phyloP scores from a whole-genome alignment of 2,797 vertebrate species.

The Scyliorhinus canicula region DNA sequence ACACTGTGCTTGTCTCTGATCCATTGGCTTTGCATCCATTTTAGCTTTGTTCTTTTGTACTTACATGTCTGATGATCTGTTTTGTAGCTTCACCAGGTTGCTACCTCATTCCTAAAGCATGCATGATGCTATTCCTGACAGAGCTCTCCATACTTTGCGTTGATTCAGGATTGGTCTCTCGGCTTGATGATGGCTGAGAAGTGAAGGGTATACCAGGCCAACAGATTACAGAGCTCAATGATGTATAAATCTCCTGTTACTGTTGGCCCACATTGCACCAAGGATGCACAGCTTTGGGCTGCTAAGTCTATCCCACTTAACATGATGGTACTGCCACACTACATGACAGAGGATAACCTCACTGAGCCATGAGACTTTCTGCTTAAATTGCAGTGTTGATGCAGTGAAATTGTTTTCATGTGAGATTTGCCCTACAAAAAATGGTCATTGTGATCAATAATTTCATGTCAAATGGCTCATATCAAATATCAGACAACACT shows the following conservation, averaged over 20 bases:
- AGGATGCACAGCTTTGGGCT: not conserved
- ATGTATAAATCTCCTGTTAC: not conserved
- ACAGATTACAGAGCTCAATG: not conserved
- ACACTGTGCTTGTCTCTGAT: not conserved
- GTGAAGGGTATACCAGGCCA: not conserved
- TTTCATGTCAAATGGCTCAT: not conserved
- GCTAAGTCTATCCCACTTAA: not conserved
- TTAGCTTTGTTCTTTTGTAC: not conserved
- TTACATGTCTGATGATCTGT: not conserved
- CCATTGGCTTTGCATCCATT: not conserved
- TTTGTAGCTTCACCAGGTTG: not conserved
- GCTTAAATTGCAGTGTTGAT: not conserved
- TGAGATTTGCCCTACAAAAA: not conserved
- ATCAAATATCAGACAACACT: not conserved
- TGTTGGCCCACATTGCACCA: not conserved
- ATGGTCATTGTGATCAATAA: not conserved
- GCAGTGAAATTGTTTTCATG: constrained; percentile 8
- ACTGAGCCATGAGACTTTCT: not conserved
- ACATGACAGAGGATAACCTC: not conserved
- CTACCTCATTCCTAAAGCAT: not conserved
- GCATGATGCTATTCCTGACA: not conserved
- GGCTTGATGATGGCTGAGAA: not conserved
- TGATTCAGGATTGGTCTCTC: not conserved
- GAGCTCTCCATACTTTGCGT: not conserved
- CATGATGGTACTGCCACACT: not conserved